Evolutionary conservation across 2,888 invertebrate genomes (phyloP).

Genomic region (Drosophila infuscata): DNA sequence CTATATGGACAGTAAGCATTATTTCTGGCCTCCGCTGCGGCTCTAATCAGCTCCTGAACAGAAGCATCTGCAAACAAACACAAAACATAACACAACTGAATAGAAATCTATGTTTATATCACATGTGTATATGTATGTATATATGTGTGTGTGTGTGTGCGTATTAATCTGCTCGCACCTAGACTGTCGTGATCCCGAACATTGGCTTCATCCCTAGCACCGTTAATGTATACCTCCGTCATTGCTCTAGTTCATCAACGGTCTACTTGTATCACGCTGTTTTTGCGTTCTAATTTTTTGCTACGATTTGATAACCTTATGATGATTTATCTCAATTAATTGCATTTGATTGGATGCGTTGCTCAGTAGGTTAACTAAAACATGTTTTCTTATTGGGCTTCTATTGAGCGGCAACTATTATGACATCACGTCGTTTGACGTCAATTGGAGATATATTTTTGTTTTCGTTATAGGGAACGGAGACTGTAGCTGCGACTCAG

Average conservation of each 20-base stretch:
- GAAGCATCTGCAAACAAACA: slow-evolving; percentile 86
- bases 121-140: background rate
- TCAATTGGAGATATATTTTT: slow-evolving; percentile 1
- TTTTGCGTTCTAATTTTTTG: slow-evolving; percentile 35
- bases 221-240: slow-evolving; percentile 78
- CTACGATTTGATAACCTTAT: slow-evolving; percentile 34
- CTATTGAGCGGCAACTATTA: background rate
- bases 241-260: slow-evolving; percentile 39
- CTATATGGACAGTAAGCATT: slow-evolving; percentile 94
- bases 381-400: background rate
- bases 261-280: slow-evolving; percentile 23
- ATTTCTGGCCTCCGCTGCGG: slow-evolving; percentile 88
- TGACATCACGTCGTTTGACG: slow-evolving; percentile 17
- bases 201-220: slow-evolving; percentile 71
- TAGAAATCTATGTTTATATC: background rate
- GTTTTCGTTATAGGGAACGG: slow-evolving; percentile 12
- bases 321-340: background rate
- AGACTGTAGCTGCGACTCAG: slow-evolving; percentile 33
- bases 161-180: slow-evolving; percentile 57
- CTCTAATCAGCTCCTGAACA: slow-evolving; percentile 88
- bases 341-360: background rate
- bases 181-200: slow-evolving; percentile 74
- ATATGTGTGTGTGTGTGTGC: background rate
- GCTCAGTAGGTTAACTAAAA: background rate
- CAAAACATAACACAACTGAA: background rate